A percentile compares a stretch with the other conserved stretches of the same genome.
These are phyloP conservation scores for Ptycholaimellus sp. DNA, from an alignment of 2,888 invertebrate species.

Conservation along the genomic window DNA sequence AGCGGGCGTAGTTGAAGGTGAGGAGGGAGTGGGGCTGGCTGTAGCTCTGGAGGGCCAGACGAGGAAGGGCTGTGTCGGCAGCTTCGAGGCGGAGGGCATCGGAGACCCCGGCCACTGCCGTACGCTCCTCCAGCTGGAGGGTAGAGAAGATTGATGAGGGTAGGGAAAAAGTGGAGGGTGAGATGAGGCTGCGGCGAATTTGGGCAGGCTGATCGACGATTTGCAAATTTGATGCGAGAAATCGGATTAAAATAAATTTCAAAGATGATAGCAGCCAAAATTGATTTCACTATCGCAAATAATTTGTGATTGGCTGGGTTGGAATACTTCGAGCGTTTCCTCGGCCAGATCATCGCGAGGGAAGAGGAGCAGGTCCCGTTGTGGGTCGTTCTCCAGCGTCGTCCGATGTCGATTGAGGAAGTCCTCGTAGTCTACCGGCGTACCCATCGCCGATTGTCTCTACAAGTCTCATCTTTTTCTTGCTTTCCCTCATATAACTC, in stretches of 20 bases:
- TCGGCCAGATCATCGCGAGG: conserved; percentile 22
- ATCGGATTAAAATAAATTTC: too few species aligned
- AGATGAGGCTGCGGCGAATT: too few species aligned
- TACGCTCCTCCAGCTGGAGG: conserved; percentile 9
- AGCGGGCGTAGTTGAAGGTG: conserved; percentile 66
- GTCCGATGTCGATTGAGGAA: conserved; percentile 19
- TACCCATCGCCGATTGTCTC: conserved; percentile 16
- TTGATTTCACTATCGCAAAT: too few species aligned
- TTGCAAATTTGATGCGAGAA: too few species aligned
- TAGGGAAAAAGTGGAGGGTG: too few species aligned
- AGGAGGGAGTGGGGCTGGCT: conserved; percentile 50
- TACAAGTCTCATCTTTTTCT: conserved; percentile 8
- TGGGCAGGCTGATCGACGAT: too few species aligned
- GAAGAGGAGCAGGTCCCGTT: conserved; percentile 19
- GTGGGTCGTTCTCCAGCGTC: conserved; percentile 19
- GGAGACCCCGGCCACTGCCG: conserved; percentile 12
- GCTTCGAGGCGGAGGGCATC: conserved; percentile 11
- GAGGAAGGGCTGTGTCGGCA: conserved; percentile 16
- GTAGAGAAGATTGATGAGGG: too few species aligned
- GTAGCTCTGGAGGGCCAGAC: conserved; percentile 14
- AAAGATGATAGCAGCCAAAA: too few species aligned
- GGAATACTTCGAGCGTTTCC: too few species aligned
- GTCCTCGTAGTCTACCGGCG: conserved; percentile 20
- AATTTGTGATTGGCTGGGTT: too few species aligned
- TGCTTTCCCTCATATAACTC: background rate